These are phyloP conservation scores for Spinibarbus caldwelli DNA, from an alignment of 2,797 vertebrate species.

Conservation along the genomic window DNA sequence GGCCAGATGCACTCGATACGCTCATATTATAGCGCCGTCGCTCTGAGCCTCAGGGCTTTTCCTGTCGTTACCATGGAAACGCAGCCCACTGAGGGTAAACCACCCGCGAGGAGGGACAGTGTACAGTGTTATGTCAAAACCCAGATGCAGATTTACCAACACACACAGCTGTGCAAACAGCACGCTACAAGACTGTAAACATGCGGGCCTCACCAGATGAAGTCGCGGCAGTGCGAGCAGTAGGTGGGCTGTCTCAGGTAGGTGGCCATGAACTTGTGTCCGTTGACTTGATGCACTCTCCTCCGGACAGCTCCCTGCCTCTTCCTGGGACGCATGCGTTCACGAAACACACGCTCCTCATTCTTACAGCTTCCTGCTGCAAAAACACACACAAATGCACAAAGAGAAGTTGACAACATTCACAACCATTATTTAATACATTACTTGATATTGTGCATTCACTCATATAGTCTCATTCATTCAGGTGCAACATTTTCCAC, in stretches of 20 bases:
- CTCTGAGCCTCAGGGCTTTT: slow-evolving; percentile 41
- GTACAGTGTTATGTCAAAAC: slow-evolving; percentile 10
- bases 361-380: slow-evolving; percentile 81
- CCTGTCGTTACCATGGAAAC: slow-evolving; percentile 45
- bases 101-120: slow-evolving; percentile 23
- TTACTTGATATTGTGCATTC: background rate
- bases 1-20: slow-evolving; percentile 30
- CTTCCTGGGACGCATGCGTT: slow-evolving; percentile 92
- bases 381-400: slow-evolving; percentile 36
- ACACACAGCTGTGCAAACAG: slow-evolving; percentile 32
- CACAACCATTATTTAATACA: background rate
- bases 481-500: too few species aligned
- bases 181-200: too few species aligned
- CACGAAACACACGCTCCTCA: slow-evolving; percentile 93
- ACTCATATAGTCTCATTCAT: too few species aligned
- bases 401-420: background rate
- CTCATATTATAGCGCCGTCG: background rate
- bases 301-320: slow-evolving; percentile 92
- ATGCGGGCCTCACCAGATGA: slow-evolving; percentile 87
- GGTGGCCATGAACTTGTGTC: slow-evolving; percentile 98
- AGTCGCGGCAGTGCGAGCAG: slow-evolving; percentile 95
- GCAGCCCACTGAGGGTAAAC: slow-evolving; percentile 38
- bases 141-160: slow-evolving; percentile 21
- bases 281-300: slow-evolving; percentile 94
- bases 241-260: slow-evolving; percentile 95